Percentiles rank a stretch among this genome's conserved stretches.
Evolutionary conservation across 1,140 invertebrate species (phyloP).

Genomic region (Mya arenaria): DNA sequence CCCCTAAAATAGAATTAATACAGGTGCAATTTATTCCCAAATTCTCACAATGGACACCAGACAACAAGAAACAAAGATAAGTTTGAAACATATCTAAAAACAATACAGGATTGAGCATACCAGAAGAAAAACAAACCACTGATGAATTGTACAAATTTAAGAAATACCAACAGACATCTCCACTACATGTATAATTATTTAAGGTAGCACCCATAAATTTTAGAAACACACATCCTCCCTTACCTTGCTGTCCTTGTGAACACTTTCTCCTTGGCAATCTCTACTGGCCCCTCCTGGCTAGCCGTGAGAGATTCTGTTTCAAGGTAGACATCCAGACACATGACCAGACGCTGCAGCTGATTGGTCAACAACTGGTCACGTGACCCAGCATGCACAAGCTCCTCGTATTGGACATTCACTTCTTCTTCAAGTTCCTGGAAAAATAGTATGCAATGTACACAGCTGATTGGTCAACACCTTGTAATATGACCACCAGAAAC

Average conservation of each 20-base stretch:
- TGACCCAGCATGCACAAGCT: constrained; percentile 79
- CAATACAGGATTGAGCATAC: neutral
- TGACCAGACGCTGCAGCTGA: constrained; percentile 90
- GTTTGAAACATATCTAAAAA: neutral
- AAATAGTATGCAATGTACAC: no score
- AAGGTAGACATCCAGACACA: constrained; percentile 93
- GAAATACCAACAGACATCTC: neutral
- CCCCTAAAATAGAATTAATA: constrained; percentile 84
- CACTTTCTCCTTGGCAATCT: constrained; percentile 90
- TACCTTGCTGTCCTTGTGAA: constrained; percentile 87
- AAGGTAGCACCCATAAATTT: neutral
- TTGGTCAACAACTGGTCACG: constrained; percentile 85
- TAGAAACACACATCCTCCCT: constrained; percentile 5
- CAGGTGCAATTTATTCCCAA: neutral
- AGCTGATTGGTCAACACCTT: no score
- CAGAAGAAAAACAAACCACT: neutral
- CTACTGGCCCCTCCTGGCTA: constrained; percentile 83
- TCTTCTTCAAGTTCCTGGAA: constrained; percentile 88
- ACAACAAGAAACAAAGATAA: neutral
- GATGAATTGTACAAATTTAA: neutral
- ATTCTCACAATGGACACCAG: neutral
- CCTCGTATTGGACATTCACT: constrained; percentile 86
- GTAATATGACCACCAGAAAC: no score
- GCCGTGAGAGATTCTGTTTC: constrained; percentile 85
- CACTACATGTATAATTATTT: neutral